phyloP scores from a whole-genome alignment of 1,140 invertebrate species.

The Drosophila aff. region DNA sequence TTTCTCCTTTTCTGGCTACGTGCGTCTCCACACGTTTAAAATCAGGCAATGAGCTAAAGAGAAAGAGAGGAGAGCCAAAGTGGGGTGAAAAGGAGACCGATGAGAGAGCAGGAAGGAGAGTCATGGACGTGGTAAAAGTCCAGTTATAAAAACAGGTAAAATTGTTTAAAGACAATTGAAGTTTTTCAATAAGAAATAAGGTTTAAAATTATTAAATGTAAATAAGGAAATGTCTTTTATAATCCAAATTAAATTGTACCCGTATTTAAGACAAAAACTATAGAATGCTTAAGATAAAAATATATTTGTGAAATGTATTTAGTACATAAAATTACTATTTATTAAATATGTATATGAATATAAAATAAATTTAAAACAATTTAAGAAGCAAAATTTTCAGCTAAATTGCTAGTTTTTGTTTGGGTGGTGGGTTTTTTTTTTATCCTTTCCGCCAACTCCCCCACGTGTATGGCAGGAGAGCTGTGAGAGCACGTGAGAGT shows the following conservation, averaged over 20 bases:
- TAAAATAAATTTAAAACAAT: too few species aligned
- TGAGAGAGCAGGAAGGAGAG: slow-evolving; percentile 6
- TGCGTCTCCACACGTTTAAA: slow-evolving; percentile 50
- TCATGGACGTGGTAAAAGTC: background rate
- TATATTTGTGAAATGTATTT: too few species aligned
- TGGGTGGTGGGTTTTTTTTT: background rate
- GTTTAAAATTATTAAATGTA: too few species aligned
- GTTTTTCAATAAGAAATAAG: too few species aligned
- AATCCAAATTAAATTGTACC: too few species aligned
- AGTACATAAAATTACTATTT: too few species aligned
- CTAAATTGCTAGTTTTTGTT: background rate
- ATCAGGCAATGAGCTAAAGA: slow-evolving; percentile 7
- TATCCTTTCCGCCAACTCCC: background rate
- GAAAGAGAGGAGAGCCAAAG: slow-evolving; percentile 2
- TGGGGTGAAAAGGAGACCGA: slow-evolving; percentile 1
- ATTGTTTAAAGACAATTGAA: too few species aligned
- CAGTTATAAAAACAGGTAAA: background rate
- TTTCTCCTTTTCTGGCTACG: slow-evolving; percentile 41
- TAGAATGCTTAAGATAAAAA: too few species aligned
- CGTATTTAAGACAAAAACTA: too few species aligned
- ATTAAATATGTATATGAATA: too few species aligned
- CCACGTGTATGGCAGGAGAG: slow-evolving; percentile 8
- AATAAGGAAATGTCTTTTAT: too few species aligned
- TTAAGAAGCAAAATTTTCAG: too few species aligned
- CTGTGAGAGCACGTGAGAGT: slow-evolving; percentile 15